Conservation (phyloP, 2,888 invertebrate genomes). For the Drosophila mettleri region DNA sequence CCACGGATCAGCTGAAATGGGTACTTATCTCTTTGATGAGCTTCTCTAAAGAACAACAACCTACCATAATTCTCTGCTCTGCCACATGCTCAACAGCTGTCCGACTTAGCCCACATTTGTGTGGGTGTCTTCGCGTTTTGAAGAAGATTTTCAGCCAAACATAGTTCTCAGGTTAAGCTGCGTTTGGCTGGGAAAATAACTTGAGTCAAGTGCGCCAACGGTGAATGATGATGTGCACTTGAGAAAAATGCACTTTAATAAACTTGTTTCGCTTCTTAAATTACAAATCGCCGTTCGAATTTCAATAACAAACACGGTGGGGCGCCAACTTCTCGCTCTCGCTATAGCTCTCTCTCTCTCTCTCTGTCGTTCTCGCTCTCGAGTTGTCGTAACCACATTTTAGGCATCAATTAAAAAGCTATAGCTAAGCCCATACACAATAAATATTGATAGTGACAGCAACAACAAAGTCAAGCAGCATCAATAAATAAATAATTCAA, state of each 20-base stretch:
- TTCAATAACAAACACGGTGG: slow-evolving; percentile 50
- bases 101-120: slow-evolving; percentile 16
- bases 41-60: slow-evolving; percentile 15
- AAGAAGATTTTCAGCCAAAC: slow-evolving; percentile 12
- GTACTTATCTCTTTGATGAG: slow-evolving; percentile 16
- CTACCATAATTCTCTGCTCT: slow-evolving; percentile 33
- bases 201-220: slow-evolving; percentile 17
- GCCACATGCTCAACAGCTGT: slow-evolving; percentile 59
- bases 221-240: slow-evolving; percentile 17
- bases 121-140: slow-evolving; percentile 40
- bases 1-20: slow-evolving; percentile 38
- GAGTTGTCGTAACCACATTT: slow-evolving; percentile 67
- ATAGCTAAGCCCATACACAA: slow-evolving; percentile 25
- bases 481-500: slow-evolving; percentile 73
- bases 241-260: slow-evolving; percentile 41
- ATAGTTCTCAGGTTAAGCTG: slow-evolving; percentile 40
- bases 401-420: slow-evolving; percentile 72
- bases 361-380: slow-evolving; percentile 12
- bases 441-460: slow-evolving; percentile 59
- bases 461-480: slow-evolving; percentile 40
- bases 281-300: slow-evolving; percentile 62
- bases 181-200: not conserved
- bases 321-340: slow-evolving; percentile 46
- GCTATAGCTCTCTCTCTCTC: too few relatives aligned
- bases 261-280: slow-evolving; percentile 58